Evolutionary conservation across 2,113 vertebrate species (phyloP), one percentile per base, ranked within the genome.

Genomic region (Athene cunicularia): DNA sequence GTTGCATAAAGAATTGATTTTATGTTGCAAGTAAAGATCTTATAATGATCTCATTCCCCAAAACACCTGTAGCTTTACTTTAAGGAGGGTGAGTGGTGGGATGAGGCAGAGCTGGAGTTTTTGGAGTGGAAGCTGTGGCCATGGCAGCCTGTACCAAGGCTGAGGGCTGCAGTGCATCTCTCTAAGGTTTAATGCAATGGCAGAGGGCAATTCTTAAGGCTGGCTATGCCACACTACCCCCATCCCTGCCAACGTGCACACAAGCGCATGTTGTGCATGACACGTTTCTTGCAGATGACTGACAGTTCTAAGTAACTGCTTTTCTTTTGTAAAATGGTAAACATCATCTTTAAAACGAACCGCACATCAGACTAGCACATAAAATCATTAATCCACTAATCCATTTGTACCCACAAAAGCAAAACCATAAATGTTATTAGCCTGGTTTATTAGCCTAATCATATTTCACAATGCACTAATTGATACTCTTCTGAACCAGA

Each of bases 311-410:
- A 73, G n/a, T 13, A n/a, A 9, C 85, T 9, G 37, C 33, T 92
- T 66, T 79, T 86, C 55, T 20, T 77, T 47, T 76, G 23, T 53
- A 4, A 47, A 19, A 1, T 5, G 39, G 53, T 45, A 68, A 82
- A 71, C 71, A 23, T 33, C 27, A 28, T 66, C 52, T 66, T 66
- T 63, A 90, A 90, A 95, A 45, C 60, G 79, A 92, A 43, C 70
- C 37, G 1, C 56, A 8, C 43, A 13, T 75, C 70, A 91, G 87
- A n/a, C 73, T 27, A 37, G 50, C 41, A 73, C 50, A 16, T 87
- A 71, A 88, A 68, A 19, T 52, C 86, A n/a, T 94, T 95, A 96
- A 93, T 84, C 41, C 66, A 32, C 64, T 97, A 91, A 97, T 83
- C 93, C 87, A 77, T 88, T 96, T 95, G 66, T 45, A 72, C 67